Base-by-base conservation (phyloP, 2,888 invertebrate species). In the Dromius quadrimaculatus region DNA sequence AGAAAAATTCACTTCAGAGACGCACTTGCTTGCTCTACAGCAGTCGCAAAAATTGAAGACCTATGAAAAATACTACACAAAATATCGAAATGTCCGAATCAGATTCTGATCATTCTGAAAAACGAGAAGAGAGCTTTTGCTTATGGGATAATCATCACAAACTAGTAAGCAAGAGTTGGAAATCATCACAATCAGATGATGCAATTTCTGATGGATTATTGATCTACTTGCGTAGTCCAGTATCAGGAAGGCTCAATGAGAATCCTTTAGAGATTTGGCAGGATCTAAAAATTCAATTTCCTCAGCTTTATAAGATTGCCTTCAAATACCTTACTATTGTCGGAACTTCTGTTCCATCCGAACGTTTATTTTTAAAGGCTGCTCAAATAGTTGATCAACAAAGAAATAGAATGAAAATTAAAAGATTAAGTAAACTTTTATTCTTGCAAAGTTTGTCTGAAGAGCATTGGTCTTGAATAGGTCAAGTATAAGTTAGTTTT, bases 21-120 rank as follows among this genome's bases (percentile, higher is more conserved):
- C 73, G 68, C 17, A 71, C 70, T 34, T 73, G 66, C 17, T 73
- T 54, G 28, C 73, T 45, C 64, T 72, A 73, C 13, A 74, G 75
- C 45, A 72, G 74, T 64, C 72, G 73, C 1, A 57, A 57, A 57
- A 32, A 57, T 57, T 28, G 32, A 57, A 13, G 59, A 57, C 1
- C 2, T 22, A 32, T 32, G 9, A 32, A 32, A 32, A 32, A 5
- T 32, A 32, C 5, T 6, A 32, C 19, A 47, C 61, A 34, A 43
- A 57, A 59, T 59, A 13, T 11, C 20, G 11, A 8, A 36, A 19
- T 11, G n/a, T n/a, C n/a, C 4, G 43, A 43, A 43, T 43, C 43
- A 8, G 15, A 43, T 43, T 43, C 43, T 13, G n/a, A 43, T 43
- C 5, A 6, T 13, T 43, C 43, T 13, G 43, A 43, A 4, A 43